Base-by-base conservation (phyloP, 1,140 invertebrate species). In the Pseudoatta argentina region DNA sequence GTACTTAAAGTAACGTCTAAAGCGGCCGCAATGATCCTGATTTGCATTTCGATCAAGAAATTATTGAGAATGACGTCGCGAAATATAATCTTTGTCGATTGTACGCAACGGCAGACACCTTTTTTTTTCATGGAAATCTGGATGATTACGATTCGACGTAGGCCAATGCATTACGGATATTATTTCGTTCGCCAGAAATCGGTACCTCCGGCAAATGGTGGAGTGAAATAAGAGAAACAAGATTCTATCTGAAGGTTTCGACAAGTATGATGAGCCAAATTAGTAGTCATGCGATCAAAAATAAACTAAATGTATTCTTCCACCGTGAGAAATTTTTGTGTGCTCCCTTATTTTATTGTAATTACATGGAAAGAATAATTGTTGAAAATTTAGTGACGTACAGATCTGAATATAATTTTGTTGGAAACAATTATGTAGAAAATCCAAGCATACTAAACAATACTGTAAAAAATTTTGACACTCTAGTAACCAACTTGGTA, bases 121-220 rank as follows among this genome's bases (percentile, higher is more conserved):
- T 59, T 18, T 21, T 21, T 72, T 64, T 81, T 48, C n/a, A 16
- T n/a, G n/a, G 8, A 67, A 57, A 57, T 39, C 34, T 72, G 59
- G 69, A 51, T 64, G 81, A 69, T 67, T 86, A 57, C 83, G 81
- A 75, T 44, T 16, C n/a, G 39, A 83, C 67, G 81, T 86, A 90
- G 88, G 66, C 66, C 77, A 87, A 88, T 88, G 85, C 79, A 73
- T 86, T 87, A 86, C 89, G 72, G 67, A 87, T 93, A 89, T 88
- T 86, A 90, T 91, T 91, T 92, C 89, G 92, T 92, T 88, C 86
- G 53, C 72, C 75, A 78, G 86, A 93, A 90, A 91, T 91, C 91
- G 82, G 87, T 92, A 91, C 89, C 89, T 90, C 64, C 34, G 83
- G 88, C 92, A 69, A 71, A 51, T 76, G 81, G 69, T 75, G 73